phyloP scores from a whole-genome alignment of 2,113 vertebrate genomes.

The Stigmatopora argus region DNA sequence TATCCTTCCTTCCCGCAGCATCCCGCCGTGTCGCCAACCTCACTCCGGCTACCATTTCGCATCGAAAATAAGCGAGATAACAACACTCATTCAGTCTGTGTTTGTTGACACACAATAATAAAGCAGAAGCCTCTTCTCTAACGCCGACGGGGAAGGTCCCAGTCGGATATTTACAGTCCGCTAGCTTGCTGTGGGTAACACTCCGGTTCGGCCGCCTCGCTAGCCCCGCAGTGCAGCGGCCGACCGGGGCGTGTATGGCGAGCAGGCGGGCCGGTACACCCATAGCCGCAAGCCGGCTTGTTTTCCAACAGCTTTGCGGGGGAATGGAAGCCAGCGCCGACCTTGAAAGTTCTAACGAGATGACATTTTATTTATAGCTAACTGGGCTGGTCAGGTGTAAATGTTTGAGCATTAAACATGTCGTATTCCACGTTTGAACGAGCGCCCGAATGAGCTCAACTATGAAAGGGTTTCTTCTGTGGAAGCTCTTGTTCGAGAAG shows the following conservation, averaged over 20 bases:
- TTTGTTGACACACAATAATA: not conserved
- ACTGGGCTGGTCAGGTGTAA: slow-evolving; percentile 13
- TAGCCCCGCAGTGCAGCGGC: slow-evolving; percentile 28
- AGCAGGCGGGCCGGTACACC: not conserved
- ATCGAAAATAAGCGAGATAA: not conserved
- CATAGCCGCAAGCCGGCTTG: not conserved
- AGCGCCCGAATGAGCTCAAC: not conserved
- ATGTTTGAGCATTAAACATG: not conserved
- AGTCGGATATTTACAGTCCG: slow-evolving; percentile 15
- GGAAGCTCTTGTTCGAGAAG: not conserved
- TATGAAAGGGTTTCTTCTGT: not conserved
- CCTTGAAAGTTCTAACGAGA: slow-evolving; percentile 43
- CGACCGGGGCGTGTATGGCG: slow-evolving; percentile 3
- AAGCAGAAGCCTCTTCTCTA: not conserved
- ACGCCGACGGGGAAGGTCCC: not conserved
- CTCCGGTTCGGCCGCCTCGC: slow-evolving; percentile 7
- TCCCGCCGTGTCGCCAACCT: slow-evolving; percentile 39
- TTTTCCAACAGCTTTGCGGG: slow-evolving; percentile 16
- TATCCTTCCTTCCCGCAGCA: slow-evolving; percentile 36
- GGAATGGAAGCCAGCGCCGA: slow-evolving; percentile 41
- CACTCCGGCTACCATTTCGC: not conserved
- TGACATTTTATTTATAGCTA: slow-evolving; percentile 37
- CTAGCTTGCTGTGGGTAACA: slow-evolving; percentile 2
- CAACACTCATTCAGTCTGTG: not conserved
- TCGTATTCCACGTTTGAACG: not conserved